Conservation (phyloP, 2,888 invertebrate species). For the Ectobius pallidus region DNA sequence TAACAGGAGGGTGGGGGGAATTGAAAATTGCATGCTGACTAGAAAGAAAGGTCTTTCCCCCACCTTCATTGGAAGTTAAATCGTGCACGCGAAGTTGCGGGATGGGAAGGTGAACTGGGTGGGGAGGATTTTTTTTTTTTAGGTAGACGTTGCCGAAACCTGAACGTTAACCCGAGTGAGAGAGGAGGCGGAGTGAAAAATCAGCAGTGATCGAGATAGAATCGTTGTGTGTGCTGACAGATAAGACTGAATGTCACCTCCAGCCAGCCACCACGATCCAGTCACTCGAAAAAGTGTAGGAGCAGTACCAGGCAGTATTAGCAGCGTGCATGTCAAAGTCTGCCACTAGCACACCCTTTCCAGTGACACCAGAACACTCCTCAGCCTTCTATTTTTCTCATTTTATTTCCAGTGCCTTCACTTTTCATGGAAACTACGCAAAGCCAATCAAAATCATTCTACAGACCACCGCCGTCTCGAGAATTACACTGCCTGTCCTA, state of each 20-base stretch:
- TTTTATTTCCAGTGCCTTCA: too few species aligned
- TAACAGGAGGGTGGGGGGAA: too few species aligned
- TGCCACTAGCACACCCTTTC: not conserved
- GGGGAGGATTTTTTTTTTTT: not conserved
- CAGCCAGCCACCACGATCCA: constrained; percentile 8
- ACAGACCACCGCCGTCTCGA: too few species aligned
- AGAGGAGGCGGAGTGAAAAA: constrained; percentile 30
- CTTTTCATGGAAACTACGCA: too few species aligned
- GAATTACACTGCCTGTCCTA: too few species aligned
- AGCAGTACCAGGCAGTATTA: too few species aligned
- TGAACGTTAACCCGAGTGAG: constrained; percentile 6
- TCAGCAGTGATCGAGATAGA: constrained; percentile 31
- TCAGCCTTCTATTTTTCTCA: too few species aligned
- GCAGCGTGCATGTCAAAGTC: not conserved
- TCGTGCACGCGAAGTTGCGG: constrained; percentile 25
- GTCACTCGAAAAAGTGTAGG: not conserved
- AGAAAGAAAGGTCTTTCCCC: not conserved
- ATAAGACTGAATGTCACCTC: constrained; percentile 32
- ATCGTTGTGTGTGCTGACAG: constrained; percentile 15
- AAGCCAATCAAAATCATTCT: too few species aligned
- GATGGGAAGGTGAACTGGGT: constrained; percentile 20
- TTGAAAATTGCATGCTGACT: constrained; percentile 2
- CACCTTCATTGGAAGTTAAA: constrained; percentile 29
- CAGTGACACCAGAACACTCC: too few species aligned
- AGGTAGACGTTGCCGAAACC: not conserved